phyloP scores from a whole-genome alignment of 2,797 vertebrate genomes.

The Salarias fasciatus region DNA sequence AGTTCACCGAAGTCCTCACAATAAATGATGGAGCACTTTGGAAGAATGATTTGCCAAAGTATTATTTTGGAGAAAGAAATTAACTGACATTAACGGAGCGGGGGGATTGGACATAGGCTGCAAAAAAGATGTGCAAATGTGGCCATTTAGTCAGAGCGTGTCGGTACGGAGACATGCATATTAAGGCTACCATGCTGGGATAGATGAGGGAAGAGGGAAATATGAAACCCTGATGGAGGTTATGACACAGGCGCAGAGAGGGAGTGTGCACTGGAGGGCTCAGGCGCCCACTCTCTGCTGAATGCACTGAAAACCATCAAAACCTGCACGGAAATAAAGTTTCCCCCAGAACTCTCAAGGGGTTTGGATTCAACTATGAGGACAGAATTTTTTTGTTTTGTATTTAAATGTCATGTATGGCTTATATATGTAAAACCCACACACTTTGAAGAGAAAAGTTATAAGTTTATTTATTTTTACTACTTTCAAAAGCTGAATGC shows the following conservation, averaged over 20 bases:
- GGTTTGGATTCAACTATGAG: too few species aligned
- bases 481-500: too few species aligned
- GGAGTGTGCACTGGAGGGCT: constrained; percentile 71
- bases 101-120: constrained; percentile 86
- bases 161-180: constrained; percentile 88
- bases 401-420: too few species aligned
- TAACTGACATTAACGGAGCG: constrained; percentile 94
- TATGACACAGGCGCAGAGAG: constrained; percentile 76
- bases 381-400: too few species aligned
- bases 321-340: constrained; percentile 14
- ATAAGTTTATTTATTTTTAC: too few species aligned
- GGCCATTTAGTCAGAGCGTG: constrained; percentile 87
- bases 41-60: constrained; percentile 96
- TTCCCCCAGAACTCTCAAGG: too few species aligned
- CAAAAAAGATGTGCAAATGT: constrained; percentile 93
- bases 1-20: constrained; percentile 97
- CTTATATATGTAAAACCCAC: too few species aligned
- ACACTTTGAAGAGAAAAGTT: too few species aligned
- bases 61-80: constrained; percentile 89
- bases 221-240: constrained; percentile 85
- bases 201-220: constrained; percentile 87
- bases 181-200: constrained; percentile 89
- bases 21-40: constrained; percentile 99
- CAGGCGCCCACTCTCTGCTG: constrained; percentile 55
- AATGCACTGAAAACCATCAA: constrained; percentile 30